Evolutionary conservation across 2,797 vertebrate species (phyloP), one percentile per base, ranked within the genome.

Genomic region (Lutjanus campechanus): DNA sequence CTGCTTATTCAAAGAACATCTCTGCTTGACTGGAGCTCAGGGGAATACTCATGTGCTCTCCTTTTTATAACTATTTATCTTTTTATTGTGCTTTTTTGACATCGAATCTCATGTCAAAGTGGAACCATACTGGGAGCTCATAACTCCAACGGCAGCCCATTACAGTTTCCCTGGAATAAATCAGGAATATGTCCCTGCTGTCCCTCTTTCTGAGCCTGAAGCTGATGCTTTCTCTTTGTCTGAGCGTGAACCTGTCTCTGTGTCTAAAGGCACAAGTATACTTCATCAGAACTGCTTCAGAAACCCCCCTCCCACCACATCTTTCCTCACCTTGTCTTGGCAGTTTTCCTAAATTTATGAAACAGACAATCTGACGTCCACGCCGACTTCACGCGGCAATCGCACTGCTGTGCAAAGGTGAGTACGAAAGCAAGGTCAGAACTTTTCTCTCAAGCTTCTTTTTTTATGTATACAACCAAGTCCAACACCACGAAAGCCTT

Each of bases 31-130:
- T 40, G 8, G 11, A 50, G 50, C 58, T 56, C 49, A 4, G 40
- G 16, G 7, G 25, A 22, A 70, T 8, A 19, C 16, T 29, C 12
- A 4, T 64, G 25, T 16, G 55, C 20, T 16, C 55, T 49, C 10
- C 41, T n/a, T 25, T 54, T 19, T 5, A 8, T n/a, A 53, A 16
- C 7, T 2, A 20, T 60, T 10, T 41, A 16, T 41, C 22, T 36
- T 58, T 58, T 36, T 25, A 13, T 66, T 47, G 3, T 40, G 5
- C 1, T 16, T 43, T 43, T 68, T 20, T 59, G 22, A 19, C 44
- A n/a, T 50, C 29, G 61, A 62, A 22, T 55, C 54, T 66, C 12
- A 69, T 56, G 36, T 76, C 69, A 65, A 49, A 8, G 65, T 50
- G 44, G 44, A 62, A 36, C 9, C 41, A 44, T 8, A 54, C 15